These are phyloP conservation scores for Speoplatyrhinus poulsoni DNA, from an alignment of 2,113 vertebrate genomes.

Conservation along the genomic window DNA sequence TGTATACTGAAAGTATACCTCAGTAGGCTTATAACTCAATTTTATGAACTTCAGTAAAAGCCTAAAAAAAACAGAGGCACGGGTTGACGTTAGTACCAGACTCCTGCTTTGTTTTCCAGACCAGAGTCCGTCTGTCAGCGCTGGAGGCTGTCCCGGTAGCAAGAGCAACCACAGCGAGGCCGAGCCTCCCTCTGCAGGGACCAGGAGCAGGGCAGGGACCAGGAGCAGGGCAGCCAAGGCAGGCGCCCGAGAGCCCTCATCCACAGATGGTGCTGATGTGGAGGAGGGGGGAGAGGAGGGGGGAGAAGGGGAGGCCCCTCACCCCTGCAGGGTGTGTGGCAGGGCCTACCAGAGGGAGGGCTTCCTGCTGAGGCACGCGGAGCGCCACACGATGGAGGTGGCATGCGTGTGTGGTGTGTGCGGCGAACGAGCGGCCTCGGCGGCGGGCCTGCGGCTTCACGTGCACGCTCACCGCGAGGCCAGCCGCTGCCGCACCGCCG, in stretches of 20 bases:
- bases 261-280: not conserved
- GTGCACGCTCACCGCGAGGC: slow-evolving; percentile 50
- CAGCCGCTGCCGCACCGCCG: slow-evolving; percentile 43
- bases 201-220: no score
- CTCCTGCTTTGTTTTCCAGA: slow-evolving; percentile 28
- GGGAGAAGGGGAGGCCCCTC: not conserved
- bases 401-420: slow-evolving; percentile 49
- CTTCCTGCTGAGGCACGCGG: slow-evolving; percentile 51
- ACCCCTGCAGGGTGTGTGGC: slow-evolving; percentile 51
- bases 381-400: slow-evolving; percentile 30
- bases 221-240: not conserved
- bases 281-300: no score
- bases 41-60: no score
- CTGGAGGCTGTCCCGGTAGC: slow-evolving; percentile 9
- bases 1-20: no score
- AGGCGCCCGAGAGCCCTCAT: not conserved
- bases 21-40: no score
- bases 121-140: slow-evolving; percentile 12
- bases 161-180: not conserved
- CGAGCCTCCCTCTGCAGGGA: slow-evolving; percentile 21
- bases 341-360: slow-evolving; percentile 47
- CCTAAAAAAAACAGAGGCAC: not conserved
- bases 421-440: slow-evolving; percentile 31
- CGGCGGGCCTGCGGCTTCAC: slow-evolving; percentile 23
- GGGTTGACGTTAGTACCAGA: not conserved